Percentiles rank a stretch among this genome's conserved stretches.
These are phyloP conservation scores for Ctenicera cuprea DNA, from an alignment of 2,888 invertebrate genomes.

Conservation along the genomic window DNA sequence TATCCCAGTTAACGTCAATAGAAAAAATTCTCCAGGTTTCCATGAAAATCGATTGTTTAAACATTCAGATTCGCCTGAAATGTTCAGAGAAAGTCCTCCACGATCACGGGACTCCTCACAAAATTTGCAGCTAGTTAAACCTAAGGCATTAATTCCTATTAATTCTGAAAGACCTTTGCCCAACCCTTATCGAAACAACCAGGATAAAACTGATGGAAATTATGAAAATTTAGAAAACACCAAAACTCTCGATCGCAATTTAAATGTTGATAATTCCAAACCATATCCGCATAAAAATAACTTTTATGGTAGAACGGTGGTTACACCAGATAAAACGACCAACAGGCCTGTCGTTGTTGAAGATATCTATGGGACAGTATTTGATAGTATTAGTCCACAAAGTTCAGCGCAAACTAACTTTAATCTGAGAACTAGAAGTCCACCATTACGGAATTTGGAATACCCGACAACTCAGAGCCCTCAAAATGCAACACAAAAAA, in stretches of 20 bases:
- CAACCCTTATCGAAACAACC: slow-evolving; percentile 67
- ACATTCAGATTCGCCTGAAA: slow-evolving; percentile 50
- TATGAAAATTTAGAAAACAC: slow-evolving; percentile 29
- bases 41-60: slow-evolving; percentile 29
- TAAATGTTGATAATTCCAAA: slow-evolving; percentile 52
- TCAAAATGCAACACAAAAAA: too few species aligned
- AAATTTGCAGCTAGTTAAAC: slow-evolving; percentile 68
- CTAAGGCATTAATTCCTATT: slow-evolving; percentile 69
- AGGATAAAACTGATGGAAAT: slow-evolving; percentile 40
- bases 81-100: slow-evolving; percentile 63
- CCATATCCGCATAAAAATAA: slow-evolving; percentile 36
- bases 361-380: slow-evolving; percentile 68
- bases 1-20: slow-evolving; percentile 39
- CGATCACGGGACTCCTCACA: slow-evolving; percentile 65
- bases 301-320: slow-evolving; percentile 24
- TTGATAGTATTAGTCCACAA: slow-evolving; percentile 59
- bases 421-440: not conserved
- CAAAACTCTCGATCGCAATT: slow-evolving; percentile 58
- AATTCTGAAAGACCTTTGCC: slow-evolving; percentile 69
- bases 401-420: not conserved
- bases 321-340: slow-evolving; percentile 37
- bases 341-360: slow-evolving; percentile 50
- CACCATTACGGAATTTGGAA: not conserved
- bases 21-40: slow-evolving; percentile 44
- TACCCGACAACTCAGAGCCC: not conserved